Evolutionary conservation across 2,888 invertebrate genomes (phyloP).

Genomic region (Oscheius onirici): DNA sequence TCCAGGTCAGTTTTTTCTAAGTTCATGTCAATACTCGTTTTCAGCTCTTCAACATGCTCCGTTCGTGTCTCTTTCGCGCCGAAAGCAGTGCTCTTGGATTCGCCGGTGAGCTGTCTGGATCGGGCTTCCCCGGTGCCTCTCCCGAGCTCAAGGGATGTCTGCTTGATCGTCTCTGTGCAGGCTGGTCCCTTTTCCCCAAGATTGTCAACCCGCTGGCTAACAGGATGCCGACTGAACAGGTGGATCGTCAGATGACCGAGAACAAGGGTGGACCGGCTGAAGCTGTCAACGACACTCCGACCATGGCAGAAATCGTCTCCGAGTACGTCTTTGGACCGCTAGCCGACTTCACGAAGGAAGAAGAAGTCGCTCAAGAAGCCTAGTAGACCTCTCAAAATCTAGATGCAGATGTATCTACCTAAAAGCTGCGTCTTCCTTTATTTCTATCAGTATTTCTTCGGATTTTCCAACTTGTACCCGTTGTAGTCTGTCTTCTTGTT

Average conservation of each 20-base stretch:
- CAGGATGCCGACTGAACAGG: constrained; percentile 7
- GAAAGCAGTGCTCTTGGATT: background rate
- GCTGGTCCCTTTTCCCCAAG: constrained; percentile 47
- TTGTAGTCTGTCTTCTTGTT: background rate
- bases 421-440: background rate
- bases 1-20: too few species aligned
- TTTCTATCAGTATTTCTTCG: background rate
- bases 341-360: background rate
- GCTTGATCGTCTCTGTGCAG: constrained; percentile 48
- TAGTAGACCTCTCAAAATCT: too few species aligned
- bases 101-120: constrained; percentile 1
- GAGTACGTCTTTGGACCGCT: constrained; percentile 26
- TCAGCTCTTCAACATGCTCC: constrained; percentile 21
- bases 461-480: background rate
- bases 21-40: too few species aligned
- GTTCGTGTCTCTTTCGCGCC: constrained; percentile 19
- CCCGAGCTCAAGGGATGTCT: constrained; percentile 33
- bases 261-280: constrained; percentile 15
- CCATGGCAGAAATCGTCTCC: constrained; percentile 20
- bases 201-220: constrained; percentile 41
- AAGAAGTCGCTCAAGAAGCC: too few species aligned
- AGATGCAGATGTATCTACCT: too few species aligned
- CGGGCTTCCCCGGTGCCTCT: background rate
- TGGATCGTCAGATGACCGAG: background rate
- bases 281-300: background rate